Base-by-base conservation (phyloP, 2,888 invertebrate species). In the Bhutanitis thaidina region DNA sequence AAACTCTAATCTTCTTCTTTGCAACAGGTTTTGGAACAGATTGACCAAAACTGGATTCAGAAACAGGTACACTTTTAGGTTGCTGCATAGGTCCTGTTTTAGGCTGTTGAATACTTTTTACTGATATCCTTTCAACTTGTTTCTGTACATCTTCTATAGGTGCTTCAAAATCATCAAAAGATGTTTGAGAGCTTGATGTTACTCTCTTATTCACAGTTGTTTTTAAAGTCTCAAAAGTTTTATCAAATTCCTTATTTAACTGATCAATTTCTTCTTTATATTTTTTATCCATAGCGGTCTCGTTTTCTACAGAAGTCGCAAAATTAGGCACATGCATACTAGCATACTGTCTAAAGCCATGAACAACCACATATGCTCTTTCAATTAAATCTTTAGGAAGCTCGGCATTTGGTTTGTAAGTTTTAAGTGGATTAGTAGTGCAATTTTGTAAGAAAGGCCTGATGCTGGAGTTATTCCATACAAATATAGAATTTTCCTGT, bases 401-500 rank as follows among this genome's bases (percentile, higher is more conserved):
- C n/a, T 69, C 70, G 16, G 78, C 68, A 51, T 64, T 72, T 36
- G 76, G 71, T 61, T 77, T 79, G 43, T 62, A 65, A 59, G 64
- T 62, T 49, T 72, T 61, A 13, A 79, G 51, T 51, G 71, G 53
- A 73, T 84, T 81, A 85, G 81, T 74, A 27, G 76, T 62, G 55
- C 81, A 80, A 49, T 57, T 73, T 52, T 77, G 73, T 51, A 80
- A 53, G 36, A 77, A 60, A 40, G 90, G 85, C 68, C 90, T 93
- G 36, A 95, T 64, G 72, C 93, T 94, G 13, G 95, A 95, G 76
- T 94, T 94, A 74, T 90, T 87, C 92, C 94, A 93, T 61, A 93
- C 74, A 58, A 90, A 79, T 71, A 88, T 92, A 49, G 92, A 70
- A 55, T 90, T 80, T 57, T 91, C 89, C 67, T 93, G 91, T 71